These are phyloP conservation scores for Urocolius indicus DNA, from an alignment of 2,113 vertebrate genomes.

Conservation along the genomic window DNA sequence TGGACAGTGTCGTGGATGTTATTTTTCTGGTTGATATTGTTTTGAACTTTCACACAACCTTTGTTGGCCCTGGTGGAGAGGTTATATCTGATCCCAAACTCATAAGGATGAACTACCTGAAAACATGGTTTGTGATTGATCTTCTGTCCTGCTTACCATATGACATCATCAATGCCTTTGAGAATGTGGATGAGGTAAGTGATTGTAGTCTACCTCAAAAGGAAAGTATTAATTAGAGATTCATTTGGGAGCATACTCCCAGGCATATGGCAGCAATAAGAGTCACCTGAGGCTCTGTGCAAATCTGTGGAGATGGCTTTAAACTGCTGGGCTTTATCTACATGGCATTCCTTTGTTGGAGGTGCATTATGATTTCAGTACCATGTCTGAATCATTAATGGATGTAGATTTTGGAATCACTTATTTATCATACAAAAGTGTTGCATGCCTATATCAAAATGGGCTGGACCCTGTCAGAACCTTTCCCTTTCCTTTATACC, in stretches of 20 bases:
- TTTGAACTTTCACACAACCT: constrained; percentile 97
- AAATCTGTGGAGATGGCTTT: background rate
- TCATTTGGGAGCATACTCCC: background rate
- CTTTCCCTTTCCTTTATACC: background rate
- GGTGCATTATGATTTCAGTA: background rate
- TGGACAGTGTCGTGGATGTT: constrained; percentile 98
- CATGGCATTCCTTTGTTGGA: rapidly evolving
- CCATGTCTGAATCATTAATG: rapidly evolving
- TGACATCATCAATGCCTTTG: constrained; percentile 99
- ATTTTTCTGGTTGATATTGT: constrained; percentile 98
- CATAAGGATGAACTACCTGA: constrained; percentile 98
- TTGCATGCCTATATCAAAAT: background rate
- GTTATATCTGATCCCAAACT: constrained; percentile 97
- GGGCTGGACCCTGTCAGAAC: background rate
- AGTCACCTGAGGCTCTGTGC: background rate
- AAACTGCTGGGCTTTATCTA: background rate
- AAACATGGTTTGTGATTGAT: constrained; percentile 99
- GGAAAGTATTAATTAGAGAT: background rate
- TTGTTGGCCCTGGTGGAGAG: constrained; percentile 96
- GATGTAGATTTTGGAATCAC: background rate
- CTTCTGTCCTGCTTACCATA: constrained; percentile 98
- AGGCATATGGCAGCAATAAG: background rate
- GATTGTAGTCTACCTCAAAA: background rate
- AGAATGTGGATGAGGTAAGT: constrained; percentile 97
- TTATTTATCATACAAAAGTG: background rate